Evolutionary conservation across 2,888 invertebrate genomes (phyloP), one percentile per base, ranked within the genome.

Genomic region (Coelopa pilipes): DNA sequence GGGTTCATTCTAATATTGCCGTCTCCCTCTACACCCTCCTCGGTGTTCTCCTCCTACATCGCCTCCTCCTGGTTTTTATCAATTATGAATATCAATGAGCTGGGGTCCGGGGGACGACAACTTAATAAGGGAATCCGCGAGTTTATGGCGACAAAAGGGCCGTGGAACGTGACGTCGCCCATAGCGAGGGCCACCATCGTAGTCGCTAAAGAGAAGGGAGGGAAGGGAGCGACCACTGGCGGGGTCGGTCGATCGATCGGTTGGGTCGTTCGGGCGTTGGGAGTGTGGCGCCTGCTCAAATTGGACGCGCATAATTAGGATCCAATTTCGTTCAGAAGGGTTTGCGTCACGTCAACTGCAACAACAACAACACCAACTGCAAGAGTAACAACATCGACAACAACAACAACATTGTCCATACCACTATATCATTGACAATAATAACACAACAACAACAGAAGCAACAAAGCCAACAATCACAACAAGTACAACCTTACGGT

Each of bases 1-100:
- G 53, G 53, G n/a, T 19, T 49, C 53, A 55, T 68, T 59, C 69
- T 60, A 70, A 24, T 70, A 76, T 77, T 77, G 74, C 75, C 76
- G 75, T 46, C 57, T 53, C 69, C 62, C 63, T 69, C 68, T 63
- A 21, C 24, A 69, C 69, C 7, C 34, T 34, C 7, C 34, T 34
- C 34, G 2, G 4, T 4, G 4, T 34, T 7, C 7, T 34, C 34
- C 34, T 34, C 34, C 34, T 34, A n/a, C 34, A 34, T 34, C 34
- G 34, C 34, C 34, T 34, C 34, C 34, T n/a, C n/a, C 34, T 34
- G 69, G 69, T 63, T 62, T 76, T 77, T 77, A 78, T 78, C 76
- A 70, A 76, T 80, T 80, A 78, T 81, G 81, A 79, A 80, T 80
- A 81, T 78, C 80, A 81, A 78, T 76, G 76, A 80, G 79, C 67